Conservation (phyloP, 2,888 invertebrate species). For the Neoitamus cyanurus region DNA sequence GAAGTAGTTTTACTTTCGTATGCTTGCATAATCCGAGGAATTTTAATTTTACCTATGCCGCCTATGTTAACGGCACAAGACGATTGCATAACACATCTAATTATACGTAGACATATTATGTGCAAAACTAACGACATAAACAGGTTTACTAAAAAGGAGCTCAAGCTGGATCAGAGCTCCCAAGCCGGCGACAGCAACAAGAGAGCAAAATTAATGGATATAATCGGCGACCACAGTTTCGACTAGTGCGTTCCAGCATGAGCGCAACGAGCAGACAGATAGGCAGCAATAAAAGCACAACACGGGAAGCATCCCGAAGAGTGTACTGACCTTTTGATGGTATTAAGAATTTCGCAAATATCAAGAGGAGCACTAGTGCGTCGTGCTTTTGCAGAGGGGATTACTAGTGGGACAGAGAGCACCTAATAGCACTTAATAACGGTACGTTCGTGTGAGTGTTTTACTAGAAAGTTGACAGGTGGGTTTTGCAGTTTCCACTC, state of each 20-base stretch:
- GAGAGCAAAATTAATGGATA: neutral
- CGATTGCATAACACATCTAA: neutral
- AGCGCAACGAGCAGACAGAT: neutral
- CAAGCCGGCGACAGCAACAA: neutral
- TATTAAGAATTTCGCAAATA: conserved; percentile 38
- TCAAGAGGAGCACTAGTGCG: neutral
- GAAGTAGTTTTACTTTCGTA: neutral
- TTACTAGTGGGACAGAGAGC: conserved; percentile 1
- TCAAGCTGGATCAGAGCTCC: neutral
- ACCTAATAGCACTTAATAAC: conserved; percentile 46
- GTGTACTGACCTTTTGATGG: conserved; percentile 45
- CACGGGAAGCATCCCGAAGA: conserved; percentile 29
- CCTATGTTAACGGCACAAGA: neutral
- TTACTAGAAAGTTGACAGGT: conserved; percentile 51
- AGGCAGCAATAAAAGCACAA: conserved; percentile 1
- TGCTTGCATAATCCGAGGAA: neutral
- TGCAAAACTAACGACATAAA: neutral
- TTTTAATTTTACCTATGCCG: neutral
- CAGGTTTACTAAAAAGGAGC: neutral
- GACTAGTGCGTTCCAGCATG: neutral
- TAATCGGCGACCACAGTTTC: neutral
- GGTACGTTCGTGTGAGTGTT: conserved; percentile 50
- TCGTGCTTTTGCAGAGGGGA: neutral
- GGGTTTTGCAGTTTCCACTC: conserved; percentile 48
- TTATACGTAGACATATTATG: neutral